These are phyloP conservation scores for Peucedramus taeniatus DNA, from an alignment of 2,113 vertebrate species.

Conservation along the genomic window DNA sequence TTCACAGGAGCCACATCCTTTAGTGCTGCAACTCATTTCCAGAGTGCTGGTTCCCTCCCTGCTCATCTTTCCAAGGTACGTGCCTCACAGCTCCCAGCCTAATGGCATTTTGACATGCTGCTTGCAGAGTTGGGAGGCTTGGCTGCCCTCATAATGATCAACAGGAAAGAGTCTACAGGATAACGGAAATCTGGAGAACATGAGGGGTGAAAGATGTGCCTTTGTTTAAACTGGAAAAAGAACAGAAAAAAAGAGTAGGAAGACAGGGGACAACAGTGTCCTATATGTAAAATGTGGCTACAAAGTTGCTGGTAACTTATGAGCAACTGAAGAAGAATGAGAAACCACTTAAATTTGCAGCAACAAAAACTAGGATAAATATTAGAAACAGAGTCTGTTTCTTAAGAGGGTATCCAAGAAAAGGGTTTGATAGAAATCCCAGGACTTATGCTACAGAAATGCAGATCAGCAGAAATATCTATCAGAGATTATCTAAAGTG, in stretches of 20 bases:
- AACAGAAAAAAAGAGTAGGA: not conserved
- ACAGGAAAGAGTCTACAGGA: not conserved
- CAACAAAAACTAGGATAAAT: not conserved
- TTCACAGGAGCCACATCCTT: not conserved
- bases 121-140: not conserved
- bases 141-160: not conserved
- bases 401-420: not conserved
- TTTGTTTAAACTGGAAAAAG: not conserved
- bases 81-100: not conserved
- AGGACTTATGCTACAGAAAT: not conserved
- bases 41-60: not conserved
- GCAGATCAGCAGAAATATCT: not conserved
- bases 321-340: not conserved
- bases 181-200: conserved; percentile 17
- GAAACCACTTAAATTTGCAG: not conserved
- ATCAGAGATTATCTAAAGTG: not conserved
- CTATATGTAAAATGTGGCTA: not conserved
- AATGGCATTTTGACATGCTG: not conserved
- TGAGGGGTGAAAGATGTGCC: not conserved
- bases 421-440: not conserved
- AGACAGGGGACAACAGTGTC: not conserved
- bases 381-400: not conserved
- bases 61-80: not conserved
- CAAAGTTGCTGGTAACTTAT: not conserved
- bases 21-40: not conserved